phyloP scores from a whole-genome alignment of 2,888 invertebrate species.

The Sthenelais limicola region DNA sequence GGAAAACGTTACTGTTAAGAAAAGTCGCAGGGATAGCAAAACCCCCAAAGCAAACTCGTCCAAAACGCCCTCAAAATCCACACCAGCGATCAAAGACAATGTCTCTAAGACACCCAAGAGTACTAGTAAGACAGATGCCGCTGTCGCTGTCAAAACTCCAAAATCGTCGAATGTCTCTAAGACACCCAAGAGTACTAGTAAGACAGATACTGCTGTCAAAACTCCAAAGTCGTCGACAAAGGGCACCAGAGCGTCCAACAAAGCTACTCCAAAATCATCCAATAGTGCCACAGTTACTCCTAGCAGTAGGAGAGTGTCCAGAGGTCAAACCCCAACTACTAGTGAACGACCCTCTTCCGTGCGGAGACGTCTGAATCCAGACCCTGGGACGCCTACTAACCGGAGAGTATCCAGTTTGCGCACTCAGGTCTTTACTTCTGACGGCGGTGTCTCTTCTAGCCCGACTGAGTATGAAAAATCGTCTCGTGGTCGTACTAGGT shows the following conservation, averaged over 20 bases:
- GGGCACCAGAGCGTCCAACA: too few species aligned
- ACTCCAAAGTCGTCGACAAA: slow-evolving; percentile 1
- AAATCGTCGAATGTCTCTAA: neutral
- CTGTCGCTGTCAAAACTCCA: too few species aligned
- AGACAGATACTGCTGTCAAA: neutral
- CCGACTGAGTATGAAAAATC: slow-evolving; percentile 7
- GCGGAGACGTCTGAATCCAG: slow-evolving; percentile 12
- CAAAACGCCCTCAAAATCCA: neutral
- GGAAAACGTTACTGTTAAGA: neutral
- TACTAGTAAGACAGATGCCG: too few species aligned
- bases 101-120: neutral
- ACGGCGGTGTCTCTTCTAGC: slow-evolving; percentile 8
- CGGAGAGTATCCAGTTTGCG: slow-evolving; percentile 13
- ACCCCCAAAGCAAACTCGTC: slow-evolving; percentile 7
- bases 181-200: slow-evolving; percentile 11
- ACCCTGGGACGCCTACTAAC: too few species aligned
- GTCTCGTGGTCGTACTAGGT: slow-evolving; percentile 9
- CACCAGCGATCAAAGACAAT: neutral
- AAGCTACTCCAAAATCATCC: too few species aligned
- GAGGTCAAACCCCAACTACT: neutral
- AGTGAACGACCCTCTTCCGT: neutral
- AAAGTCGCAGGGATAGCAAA: neutral
- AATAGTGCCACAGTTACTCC: too few species aligned
- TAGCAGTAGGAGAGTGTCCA: neutral
- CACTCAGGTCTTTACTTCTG: slow-evolving; percentile 4